A percentile compares a stretch with the other conserved stretches of the same genome.
Evolutionary conservation across 2,888 invertebrate genomes (phyloP).

Genomic region (Biston betularia): DNA sequence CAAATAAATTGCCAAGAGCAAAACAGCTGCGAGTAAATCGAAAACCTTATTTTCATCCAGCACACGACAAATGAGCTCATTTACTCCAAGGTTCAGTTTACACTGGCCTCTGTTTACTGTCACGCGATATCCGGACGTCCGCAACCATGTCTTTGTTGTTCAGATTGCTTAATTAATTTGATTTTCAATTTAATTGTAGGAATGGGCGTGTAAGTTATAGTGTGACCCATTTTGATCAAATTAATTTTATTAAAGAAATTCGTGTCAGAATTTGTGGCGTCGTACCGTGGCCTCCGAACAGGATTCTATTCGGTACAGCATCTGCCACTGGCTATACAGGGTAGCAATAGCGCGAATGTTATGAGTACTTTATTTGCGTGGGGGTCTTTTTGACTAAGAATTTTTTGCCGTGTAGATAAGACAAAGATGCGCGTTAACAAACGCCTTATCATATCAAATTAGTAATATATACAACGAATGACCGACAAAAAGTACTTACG

Average conservation of each 20-base stretch:
- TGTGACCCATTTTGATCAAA: constrained; percentile 11
- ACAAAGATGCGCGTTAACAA: no score
- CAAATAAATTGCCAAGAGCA: constrained; percentile 10
- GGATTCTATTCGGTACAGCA: no score
- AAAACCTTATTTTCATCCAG: constrained; percentile 26
- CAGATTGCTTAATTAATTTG: constrained; percentile 66
- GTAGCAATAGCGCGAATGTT: no score
- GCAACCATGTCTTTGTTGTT: constrained; percentile 59
- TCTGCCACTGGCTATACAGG: no score
- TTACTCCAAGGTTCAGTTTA: constrained; percentile 31
- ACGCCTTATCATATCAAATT: no score
- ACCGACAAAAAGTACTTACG: no score
- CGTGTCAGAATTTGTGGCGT: no score
- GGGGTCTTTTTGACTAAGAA: no score
- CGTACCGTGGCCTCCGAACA: no score
- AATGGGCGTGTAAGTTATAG: constrained; percentile 45
- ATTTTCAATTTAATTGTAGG: constrained; percentile 52
- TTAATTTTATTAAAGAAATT: neutral
- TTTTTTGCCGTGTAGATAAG: no score
- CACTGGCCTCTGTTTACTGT: constrained; percentile 35
- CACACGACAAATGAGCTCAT: constrained; percentile 37
- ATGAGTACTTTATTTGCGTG: no score
- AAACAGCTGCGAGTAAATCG: constrained; percentile 20
- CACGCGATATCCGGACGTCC: constrained; percentile 65
- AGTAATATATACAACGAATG: no score